Evolutionary conservation across 92 coral and sea anemone genomes (phyloP).

Genomic region (Palythoa heliodiscus): DNA sequence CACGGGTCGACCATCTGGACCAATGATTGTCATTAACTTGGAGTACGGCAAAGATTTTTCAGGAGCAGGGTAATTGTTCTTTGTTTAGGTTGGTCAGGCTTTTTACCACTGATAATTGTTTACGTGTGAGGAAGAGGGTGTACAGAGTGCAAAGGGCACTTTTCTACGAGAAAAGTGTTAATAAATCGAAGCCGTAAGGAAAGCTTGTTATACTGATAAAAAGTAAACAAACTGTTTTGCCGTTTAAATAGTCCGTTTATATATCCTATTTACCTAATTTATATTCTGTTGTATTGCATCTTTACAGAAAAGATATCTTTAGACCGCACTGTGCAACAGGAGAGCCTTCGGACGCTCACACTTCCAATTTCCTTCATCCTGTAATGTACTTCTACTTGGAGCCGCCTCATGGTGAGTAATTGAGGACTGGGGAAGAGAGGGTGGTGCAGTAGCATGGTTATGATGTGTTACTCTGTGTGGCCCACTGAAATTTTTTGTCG

Average conservation of each 20-base stretch:
- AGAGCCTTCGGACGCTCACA: slow-evolving; percentile 84
- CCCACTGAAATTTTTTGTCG: no score
- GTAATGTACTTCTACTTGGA: slow-evolving; percentile 88
- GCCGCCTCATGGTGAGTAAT: slow-evolving; percentile 68
- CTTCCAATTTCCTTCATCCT: slow-evolving; percentile 94
- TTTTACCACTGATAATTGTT: background rate
- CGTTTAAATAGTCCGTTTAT: no score
- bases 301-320: slow-evolving; percentile 85
- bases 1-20: slow-evolving; percentile 91
- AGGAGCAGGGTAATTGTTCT: slow-evolving; percentile 83
- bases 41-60: slow-evolving; percentile 91
- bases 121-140: no score
- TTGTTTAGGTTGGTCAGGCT: no score
- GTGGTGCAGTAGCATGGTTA: background rate
- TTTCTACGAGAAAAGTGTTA: no score
- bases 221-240: no score
- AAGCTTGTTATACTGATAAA: no score
- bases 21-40: slow-evolving; percentile 90
- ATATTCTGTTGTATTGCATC: background rate
- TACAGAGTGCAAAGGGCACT: no score
- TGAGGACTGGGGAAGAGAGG: background rate
- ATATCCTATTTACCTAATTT: no score
- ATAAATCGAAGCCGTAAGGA: no score
- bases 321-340: slow-evolving; percentile 82
- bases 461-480: no score